Base-by-base conservation (phyloP, 2,797 vertebrate species). In the Chromobotia macracanthus region DNA sequence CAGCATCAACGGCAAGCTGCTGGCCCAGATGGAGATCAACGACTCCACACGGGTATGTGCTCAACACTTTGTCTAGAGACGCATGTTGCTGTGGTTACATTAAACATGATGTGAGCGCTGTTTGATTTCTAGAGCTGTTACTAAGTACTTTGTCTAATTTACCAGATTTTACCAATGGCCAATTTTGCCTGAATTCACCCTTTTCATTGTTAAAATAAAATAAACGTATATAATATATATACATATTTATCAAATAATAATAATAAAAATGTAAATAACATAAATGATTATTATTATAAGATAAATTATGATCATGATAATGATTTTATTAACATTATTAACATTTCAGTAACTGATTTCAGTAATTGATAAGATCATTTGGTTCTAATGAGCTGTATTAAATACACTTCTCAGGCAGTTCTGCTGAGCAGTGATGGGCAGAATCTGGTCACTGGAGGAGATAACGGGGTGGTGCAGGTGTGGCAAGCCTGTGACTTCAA, bases 401-500 rank as follows among this genome's bases (percentile, higher is more conserved):
- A 2, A 10, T 2, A 44, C 9, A 10, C 41, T 10, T 10, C 28
- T 28, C 58, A 61, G 58, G 41, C 41, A 2, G 10, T 44, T 2
- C 41, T 44, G 9, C 8, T 44, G 41, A 99, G 98, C 86, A 99
- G 97, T 0, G 98, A 99, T 67, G 98, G 98, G 18, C 98, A 99
- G 93, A 99, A 97, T 87, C 85, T 99, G 89, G 98, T 99, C 89
- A 99, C 96, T 0, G 97, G 98, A 50, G 98, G 98, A 25, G 97
- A 99, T 88, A 98, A 96, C 1, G 98, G 98, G 3, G 96, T 99
- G 66, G 97, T 99, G 79, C 96, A 99, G 89, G 97, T 99, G 81
- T 99, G 98, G 98, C 97, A 99, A 87, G 97, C 97, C 53, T 99
- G 98, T 79, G 97, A 99, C 93, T 99, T 99, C 90, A 98, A 99